Conservation (phyloP, 2,797 vertebrate species). For the Florisuga fusca region DNA sequence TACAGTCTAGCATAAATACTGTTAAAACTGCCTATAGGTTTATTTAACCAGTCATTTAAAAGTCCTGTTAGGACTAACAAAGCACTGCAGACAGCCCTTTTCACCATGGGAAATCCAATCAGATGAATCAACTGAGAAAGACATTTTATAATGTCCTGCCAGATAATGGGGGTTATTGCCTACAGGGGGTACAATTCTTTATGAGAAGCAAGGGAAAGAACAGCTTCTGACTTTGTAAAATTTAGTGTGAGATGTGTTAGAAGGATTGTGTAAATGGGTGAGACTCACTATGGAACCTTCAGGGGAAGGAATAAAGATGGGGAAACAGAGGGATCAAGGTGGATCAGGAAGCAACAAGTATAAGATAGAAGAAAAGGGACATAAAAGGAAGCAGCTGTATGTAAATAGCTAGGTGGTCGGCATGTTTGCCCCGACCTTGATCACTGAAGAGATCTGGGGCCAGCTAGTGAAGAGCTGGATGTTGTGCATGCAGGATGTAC, state of each 20-base stretch:
- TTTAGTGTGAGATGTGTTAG: not conserved
- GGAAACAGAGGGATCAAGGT: not conserved
- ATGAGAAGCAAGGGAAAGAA: not conserved
- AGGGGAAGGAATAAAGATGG: not conserved
- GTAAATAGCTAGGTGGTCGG: not conserved
- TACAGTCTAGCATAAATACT: not conserved
- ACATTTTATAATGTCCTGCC: not conserved
- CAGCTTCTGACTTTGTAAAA: not conserved
- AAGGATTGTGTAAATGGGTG: not conserved
- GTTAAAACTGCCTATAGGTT: not conserved
- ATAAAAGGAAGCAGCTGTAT: not conserved
- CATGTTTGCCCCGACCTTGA: not conserved
- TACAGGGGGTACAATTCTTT: rapidly evolving
- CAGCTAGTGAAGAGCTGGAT: not conserved
- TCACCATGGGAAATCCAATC: not conserved
- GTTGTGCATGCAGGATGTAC: not conserved
- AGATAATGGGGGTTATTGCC: not conserved
- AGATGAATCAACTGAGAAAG: not conserved
- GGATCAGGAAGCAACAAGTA: not conserved
- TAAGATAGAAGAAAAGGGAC: not conserved
- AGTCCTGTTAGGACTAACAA: not conserved
- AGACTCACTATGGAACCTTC: not conserved
- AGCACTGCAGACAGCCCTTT: not conserved
- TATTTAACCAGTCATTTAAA: not conserved
- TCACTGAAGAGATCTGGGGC: not conserved